Base-by-base conservation (phyloP, 2,888 invertebrate genomes). In the Apantesis nais region DNA sequence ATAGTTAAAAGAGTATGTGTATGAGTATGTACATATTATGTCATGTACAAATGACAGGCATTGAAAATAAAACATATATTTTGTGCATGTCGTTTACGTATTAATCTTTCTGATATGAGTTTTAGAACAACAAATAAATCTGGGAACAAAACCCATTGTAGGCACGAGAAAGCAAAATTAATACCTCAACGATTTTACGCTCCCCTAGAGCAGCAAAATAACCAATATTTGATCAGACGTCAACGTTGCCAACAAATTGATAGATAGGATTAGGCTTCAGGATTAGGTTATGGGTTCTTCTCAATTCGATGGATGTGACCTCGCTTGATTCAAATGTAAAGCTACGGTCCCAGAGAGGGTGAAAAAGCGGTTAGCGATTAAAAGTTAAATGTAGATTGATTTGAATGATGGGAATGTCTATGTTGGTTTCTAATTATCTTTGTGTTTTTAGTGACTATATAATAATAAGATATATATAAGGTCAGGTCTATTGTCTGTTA, bases 281-380 rank as follows among this genome's bases (percentile, higher is more conserved):
- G 75, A 78, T 82, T 75, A 78, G 71, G 71, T 80, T 83, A 82
- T 79, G 71, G 78, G 77, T 72, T 70, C 65, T 66, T 64, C 31
- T 55, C 62, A 66, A 70, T 66, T 55, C 31, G 62, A 62, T 34
- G 67, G 68, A 44, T 41, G 22, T 67, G 63, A 72, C 70, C 65
- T 70, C 67, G 61, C 60, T 39, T 44, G 55, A 31, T 25, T 65
- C 62, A 39, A 58, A 71, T 69, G 48, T 71, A 61, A 66, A 19
- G 61, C 61, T 37, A 0, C 22, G 37, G 61, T 61, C 48, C n/a
- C 5, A 31, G n/a, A 25, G 29, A 12, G 14, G 25, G 25, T 14
- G 34, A 37, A 55, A 25, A 22, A 39, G 39, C 39, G 66, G 19
- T 14, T 37, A 65, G 52, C 58, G 29, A 29, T 58, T 58, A 2